These are phyloP conservation scores for Tinea pellionella DNA, from an alignment of 2,888 invertebrate genomes.

Conservation along the genomic window DNA sequence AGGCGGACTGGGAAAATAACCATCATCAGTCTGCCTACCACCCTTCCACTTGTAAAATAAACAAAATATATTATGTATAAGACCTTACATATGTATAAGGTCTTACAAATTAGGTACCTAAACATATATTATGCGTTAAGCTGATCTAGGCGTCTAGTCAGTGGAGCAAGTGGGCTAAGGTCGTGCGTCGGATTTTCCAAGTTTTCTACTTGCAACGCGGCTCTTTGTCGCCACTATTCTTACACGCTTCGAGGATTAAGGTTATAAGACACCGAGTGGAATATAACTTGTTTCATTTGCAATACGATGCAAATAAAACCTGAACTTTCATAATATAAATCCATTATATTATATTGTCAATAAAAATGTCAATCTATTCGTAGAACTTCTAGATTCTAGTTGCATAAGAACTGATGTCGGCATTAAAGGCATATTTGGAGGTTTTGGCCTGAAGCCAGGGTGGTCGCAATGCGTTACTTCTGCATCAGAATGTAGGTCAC, in stretches of 20 bases:
- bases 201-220: neutral
- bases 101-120: too few species aligned
- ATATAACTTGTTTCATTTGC: neutral
- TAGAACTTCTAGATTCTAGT: neutral
- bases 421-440: conserved; percentile 15
- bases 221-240: neutral
- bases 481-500: conserved; percentile 7
- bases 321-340: neutral
- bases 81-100: too few species aligned
- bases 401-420: neutral
- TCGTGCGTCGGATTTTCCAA: conserved; percentile 48
- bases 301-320: neutral
- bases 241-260: conserved; percentile 14
- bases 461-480: neutral
- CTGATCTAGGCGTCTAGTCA: neutral
- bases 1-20: too few species aligned
- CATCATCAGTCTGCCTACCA: too few species aligned
- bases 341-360: too few species aligned
- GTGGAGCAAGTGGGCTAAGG: conserved; percentile 48
- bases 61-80: too few species aligned
- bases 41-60: too few species aligned
- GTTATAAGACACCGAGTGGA: neutral
- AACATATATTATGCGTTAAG: neutral
- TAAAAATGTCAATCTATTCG: neutral
- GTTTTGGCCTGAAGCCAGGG: conserved; percentile 21